phyloP scores from a whole-genome alignment of 2,797 vertebrate genomes.

The Tapirus indicus region DNA sequence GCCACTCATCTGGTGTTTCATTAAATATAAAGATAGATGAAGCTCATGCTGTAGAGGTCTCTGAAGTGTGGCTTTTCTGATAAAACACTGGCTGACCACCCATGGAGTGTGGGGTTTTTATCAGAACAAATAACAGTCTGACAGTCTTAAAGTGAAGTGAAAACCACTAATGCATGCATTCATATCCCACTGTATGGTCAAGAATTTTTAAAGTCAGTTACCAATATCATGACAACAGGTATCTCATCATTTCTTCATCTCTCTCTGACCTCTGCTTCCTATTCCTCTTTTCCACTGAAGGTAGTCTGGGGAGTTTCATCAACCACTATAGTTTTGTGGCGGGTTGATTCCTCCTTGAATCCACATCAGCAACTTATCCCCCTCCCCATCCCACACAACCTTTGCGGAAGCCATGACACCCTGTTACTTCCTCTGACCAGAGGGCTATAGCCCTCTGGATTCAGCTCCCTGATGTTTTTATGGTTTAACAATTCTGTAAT shows the following conservation, averaged over 20 bases:
- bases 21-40: neutral
- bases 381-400: neutral
- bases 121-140: neutral
- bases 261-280: neutral
- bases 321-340: neutral
- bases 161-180: neutral
- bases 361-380: neutral
- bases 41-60: neutral
- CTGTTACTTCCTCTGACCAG: neutral
- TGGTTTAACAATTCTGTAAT: neutral
- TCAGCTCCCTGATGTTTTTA: neutral
- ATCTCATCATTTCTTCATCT: neutral
- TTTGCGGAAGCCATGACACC: neutral
- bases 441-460: neutral
- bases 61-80: neutral
- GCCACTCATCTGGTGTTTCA: neutral
- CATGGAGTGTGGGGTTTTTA: neutral
- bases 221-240: neutral
- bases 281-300: neutral
- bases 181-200: neutral
- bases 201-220: constrained; percentile 30
- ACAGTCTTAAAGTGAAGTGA: neutral
- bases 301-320: neutral
- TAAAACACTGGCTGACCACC: neutral
- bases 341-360: neutral